Evolutionary conservation across 2,797 vertebrate species (phyloP).

Genomic region (Strix occidentalis): DNA sequence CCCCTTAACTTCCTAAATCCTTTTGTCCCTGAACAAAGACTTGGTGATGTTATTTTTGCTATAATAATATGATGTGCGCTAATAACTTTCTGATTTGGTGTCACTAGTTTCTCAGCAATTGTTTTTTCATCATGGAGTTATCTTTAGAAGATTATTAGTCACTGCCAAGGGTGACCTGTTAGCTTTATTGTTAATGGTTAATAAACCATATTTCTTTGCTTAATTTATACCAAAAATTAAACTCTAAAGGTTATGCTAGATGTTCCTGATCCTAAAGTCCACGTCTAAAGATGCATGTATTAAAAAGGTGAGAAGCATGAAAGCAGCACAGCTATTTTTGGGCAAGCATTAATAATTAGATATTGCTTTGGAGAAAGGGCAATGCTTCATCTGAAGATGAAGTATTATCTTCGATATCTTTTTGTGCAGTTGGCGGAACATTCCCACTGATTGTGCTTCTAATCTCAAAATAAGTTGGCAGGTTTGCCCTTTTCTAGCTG

Average conservation of each 20-base stretch:
- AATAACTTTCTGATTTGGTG: neutral
- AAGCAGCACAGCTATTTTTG: constrained; percentile 51
- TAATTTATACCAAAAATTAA: constrained; percentile 40
- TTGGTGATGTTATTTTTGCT: neutral
- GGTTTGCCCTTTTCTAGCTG: constrained; percentile 75
- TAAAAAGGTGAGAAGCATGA: constrained; percentile 41
- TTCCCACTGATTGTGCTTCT: constrained; percentile 57
- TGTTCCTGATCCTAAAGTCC: constrained; percentile 6
- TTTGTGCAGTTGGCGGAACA: constrained; percentile 61
- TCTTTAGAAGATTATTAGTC: constrained; percentile 3
- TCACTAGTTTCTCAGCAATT: neutral
- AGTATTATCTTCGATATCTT: constrained; percentile 62
- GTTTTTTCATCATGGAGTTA: neutral
- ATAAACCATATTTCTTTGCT: constrained; percentile 9
- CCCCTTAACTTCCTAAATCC: neutral
- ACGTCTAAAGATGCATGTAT: constrained; percentile 15
- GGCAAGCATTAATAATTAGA: constrained; percentile 71
- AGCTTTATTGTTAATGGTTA: neutral
- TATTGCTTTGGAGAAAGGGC: constrained; percentile 72
- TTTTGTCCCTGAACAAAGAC: neutral
- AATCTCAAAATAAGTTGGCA: constrained; percentile 69
- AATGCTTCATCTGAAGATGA: constrained; percentile 71
- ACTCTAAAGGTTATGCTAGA: constrained; percentile 47
- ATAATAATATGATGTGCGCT: neutral
- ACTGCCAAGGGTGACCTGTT: neutral